Evolutionary conservation across 2,797 vertebrate genomes (phyloP), one percentile per base, ranked within the genome.

Genomic region (Psittacula echo): DNA sequence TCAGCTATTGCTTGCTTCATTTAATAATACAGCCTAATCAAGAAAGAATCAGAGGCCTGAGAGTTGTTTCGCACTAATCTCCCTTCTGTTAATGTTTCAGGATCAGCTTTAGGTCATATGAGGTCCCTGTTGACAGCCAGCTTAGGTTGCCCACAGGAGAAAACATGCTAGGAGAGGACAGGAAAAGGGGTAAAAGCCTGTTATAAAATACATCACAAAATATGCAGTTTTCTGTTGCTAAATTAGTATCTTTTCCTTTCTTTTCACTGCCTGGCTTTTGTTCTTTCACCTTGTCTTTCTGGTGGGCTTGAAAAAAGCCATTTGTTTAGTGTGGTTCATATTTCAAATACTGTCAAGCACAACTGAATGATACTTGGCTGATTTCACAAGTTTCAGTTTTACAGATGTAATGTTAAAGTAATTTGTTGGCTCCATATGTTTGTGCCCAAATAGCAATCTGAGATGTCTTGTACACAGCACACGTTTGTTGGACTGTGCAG

Each of bases 301-400:
- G 45, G 75, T 39, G 32, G 65, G 66, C 45, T 88, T 75, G 9
- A 68, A 81, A 91, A 65, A 76, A 94, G 53, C 11, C 29, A 39
- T 72, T 88, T 91, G 29, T 83, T 93, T 78, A 72, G 66, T 22
- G 23, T 53, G 45, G 75, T 62, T 93, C 48, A 10, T 53, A 51
- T 87, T 80, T 95, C 66, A 89, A 91, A 34, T 62, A 66, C 45
- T 37, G 50, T 81, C 85, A 91, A 83, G 62, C 17, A 29, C 20
- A 47, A 93, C 37, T 68, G 89, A 90, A 56, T 83, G 91, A 85
- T 58, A 71, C 56, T 77, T 64, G 65, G 37, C 75, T 26, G 51
- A 87, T 85, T 83, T 91, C 79, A 92, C 37, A 86, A 73, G 53
- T 84, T 85, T 94, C 68, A 21, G 19, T 54, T 61, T 89, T 80